A percentile compares a stretch with the other conserved stretches of the same genome.
These are phyloP conservation scores for Tragelaphus eurycerus DNA, from an alignment of 2,797 vertebrate species.

Conservation along the genomic window DNA sequence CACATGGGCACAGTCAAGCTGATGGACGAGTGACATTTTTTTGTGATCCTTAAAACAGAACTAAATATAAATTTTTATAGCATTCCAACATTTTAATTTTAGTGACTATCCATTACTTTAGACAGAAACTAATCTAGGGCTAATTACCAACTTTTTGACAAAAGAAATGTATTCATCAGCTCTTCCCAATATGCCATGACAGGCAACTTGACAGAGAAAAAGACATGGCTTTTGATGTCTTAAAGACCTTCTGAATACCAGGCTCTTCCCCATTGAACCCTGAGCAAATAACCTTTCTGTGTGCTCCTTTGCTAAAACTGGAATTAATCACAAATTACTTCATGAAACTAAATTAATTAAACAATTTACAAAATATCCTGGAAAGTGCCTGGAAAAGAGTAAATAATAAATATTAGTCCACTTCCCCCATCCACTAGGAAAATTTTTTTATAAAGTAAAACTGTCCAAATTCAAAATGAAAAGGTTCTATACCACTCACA, in stretches of 20 bases:
- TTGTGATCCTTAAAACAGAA: background rate
- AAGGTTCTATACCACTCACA: background rate
- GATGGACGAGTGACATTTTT: background rate
- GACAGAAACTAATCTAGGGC: background rate
- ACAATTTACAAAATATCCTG: background rate
- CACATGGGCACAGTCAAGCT: background rate
- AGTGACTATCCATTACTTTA: background rate
- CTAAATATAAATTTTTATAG: background rate
- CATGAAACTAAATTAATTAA: constrained; percentile 30
- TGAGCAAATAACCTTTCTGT: background rate
- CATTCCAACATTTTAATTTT: background rate
- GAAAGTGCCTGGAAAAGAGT: background rate
- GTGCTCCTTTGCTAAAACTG: background rate
- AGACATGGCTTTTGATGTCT: background rate
- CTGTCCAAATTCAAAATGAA: constrained; percentile 14
- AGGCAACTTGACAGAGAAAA: background rate
- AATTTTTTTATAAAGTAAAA: background rate
- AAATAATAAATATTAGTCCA: constrained; percentile 25
- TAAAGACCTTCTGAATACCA: background rate
- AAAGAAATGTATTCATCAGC: constrained; percentile 4
- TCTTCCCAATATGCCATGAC: background rate
- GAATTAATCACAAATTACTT: background rate
- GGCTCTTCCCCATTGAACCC: background rate
- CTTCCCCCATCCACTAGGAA: background rate
- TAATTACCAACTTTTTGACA: constrained; percentile 15